A percentile compares a stretch with the other conserved stretches of the same genome.
phyloP scores from a whole-genome alignment of 2,113 vertebrate species.

The Chlorodrepanis virens region DNA sequence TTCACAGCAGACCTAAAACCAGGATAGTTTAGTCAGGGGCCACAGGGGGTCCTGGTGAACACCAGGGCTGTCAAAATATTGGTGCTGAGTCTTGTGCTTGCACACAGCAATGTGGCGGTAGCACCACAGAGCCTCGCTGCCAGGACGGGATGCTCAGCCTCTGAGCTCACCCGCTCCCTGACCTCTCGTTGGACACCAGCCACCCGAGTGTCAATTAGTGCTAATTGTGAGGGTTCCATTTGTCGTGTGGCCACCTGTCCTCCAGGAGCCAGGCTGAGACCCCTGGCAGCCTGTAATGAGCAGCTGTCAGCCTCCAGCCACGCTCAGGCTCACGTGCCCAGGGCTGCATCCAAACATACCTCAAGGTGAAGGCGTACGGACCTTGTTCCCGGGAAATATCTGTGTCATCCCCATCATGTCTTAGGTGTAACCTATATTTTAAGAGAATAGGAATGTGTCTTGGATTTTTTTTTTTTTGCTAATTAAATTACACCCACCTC shows the following conservation, averaged over 20 bases:
- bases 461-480: background rate
- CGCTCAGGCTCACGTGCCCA: rapidly evolving
- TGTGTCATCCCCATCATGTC: background rate
- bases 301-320: conserved; percentile 42
- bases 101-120: rapidly evolving
- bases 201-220: conserved; percentile 57
- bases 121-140: background rate
- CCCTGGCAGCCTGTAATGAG: conserved; percentile 23
- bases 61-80: background rate
- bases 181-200: background rate
- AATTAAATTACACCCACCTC: conserved; percentile 61
- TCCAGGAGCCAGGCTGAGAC: conserved; percentile 2
- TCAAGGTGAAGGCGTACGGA: background rate
- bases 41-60: background rate
- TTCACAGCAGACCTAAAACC: background rate
- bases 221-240: conserved; percentile 24
- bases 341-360: background rate
- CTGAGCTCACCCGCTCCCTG: background rate
- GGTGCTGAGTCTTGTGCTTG: background rate
- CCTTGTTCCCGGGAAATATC: background rate
- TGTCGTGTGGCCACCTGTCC: conserved; percentile 53
- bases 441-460: background rate
- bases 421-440: conserved; percentile 21
- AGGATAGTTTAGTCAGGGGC: background rate
- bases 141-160: background rate